These are phyloP conservation scores for Hyperopisus bebe DNA, from an alignment of 2,113 vertebrate genomes.

Conservation along the genomic window DNA sequence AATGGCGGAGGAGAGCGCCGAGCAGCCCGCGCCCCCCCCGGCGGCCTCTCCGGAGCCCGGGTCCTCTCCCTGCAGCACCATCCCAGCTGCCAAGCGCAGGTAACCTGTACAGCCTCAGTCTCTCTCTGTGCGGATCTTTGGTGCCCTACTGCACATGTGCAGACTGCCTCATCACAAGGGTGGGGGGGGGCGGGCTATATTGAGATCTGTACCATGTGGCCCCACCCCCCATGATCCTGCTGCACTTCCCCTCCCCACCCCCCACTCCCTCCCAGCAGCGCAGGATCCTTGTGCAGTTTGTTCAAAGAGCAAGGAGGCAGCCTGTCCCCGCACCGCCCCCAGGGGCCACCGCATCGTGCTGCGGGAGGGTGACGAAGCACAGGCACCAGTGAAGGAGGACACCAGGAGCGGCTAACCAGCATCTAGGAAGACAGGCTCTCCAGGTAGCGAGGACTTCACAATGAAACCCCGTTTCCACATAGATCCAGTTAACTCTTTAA, in stretches of 20 bases:
- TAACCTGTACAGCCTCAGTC: not conserved
- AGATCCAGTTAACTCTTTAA: not conserved
- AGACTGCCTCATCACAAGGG: conserved; percentile 40
- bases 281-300: not conserved
- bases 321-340: not conserved
- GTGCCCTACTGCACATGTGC: conserved; percentile 45
- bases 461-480: not conserved
- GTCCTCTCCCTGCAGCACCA: conserved; percentile 75
- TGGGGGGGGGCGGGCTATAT: conserved; percentile 15
- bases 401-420: not conserved
- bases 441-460: not conserved
- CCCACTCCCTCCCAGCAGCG: not conserved
- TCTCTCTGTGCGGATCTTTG: not conserved
- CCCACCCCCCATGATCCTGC: not conserved
- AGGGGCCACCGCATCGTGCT: not conserved
- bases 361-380: not conserved
- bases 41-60: conserved; percentile 53
- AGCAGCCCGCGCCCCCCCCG: not conserved
- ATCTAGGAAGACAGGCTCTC: not conserved
- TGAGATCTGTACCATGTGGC: not conserved
- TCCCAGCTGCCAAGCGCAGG: conserved; percentile 33
- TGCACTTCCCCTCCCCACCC: not conserved
- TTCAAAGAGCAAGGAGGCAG: not conserved
- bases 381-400: not conserved
- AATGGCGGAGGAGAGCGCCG: not conserved